These are phyloP conservation scores for Oikopleura vanhoeffeni DNA, from an alignment of 23 tunicate species.

Conservation along the genomic window DNA sequence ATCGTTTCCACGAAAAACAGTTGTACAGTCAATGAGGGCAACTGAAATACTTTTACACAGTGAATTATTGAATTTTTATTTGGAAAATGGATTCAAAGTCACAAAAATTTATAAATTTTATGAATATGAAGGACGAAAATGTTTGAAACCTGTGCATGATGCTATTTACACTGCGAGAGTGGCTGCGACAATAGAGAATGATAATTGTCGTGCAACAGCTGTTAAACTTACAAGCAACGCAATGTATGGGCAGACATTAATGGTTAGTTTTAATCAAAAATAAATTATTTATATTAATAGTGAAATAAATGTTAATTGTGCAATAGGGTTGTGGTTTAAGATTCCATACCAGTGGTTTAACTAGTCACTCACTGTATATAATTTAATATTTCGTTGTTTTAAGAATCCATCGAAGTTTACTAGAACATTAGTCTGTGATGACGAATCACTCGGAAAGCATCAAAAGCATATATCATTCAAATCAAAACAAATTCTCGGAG, in stretches of 20 bases:
- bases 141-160: background rate
- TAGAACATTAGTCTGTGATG: too few species aligned
- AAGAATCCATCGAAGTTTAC: conserved; percentile 2
- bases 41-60: background rate
- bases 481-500: too few species aligned
- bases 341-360: too few species aligned
- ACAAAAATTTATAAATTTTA: background rate
- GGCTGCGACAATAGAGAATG: background rate
- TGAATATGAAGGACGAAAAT: background rate
- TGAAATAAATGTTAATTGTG: too few species aligned
- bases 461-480: too few species aligned
- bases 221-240: background rate
- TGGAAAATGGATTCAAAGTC: background rate
- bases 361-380: too few species aligned
- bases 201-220: background rate
- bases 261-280: too few species aligned
- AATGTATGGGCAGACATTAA: background rate
- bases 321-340: too few species aligned
- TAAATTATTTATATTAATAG: too few species aligned
- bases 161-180: background rate
- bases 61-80: background rate
- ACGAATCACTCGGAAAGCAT: too few species aligned
- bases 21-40: background rate
- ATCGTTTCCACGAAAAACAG: background rate
- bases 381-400: too few species aligned